Conservation (phyloP, 2,888 invertebrate species). For the Villa cingulata region DNA sequence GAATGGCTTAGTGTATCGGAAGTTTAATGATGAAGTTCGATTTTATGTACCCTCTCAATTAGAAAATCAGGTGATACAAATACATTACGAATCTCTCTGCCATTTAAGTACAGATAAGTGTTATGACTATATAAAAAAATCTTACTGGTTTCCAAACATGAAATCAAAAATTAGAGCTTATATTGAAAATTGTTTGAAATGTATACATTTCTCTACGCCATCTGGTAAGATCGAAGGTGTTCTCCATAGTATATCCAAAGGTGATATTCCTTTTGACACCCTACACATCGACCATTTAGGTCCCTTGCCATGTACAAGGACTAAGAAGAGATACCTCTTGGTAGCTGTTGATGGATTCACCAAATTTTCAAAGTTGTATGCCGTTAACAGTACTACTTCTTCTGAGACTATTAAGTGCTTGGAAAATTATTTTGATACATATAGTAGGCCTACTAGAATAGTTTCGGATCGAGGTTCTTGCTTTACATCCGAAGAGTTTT, state of each 20-base stretch:
- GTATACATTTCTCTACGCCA: background rate
- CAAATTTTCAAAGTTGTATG: background rate
- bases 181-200: conserved; percentile 1
- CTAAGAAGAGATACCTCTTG: background rate
- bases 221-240: background rate
- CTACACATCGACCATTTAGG: background rate
- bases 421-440: too few species aligned
- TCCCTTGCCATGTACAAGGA: conserved; percentile 5
- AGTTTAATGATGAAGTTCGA: background rate
- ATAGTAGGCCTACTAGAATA: too few species aligned
- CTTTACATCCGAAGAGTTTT: too few species aligned
- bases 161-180: conserved; percentile 8
- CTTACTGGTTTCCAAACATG: conserved; percentile 6
- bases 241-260: conserved; percentile 2
- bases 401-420: background rate
- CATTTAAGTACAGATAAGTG: conserved; percentile 16
- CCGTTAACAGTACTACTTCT: conserved; percentile 11
- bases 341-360: background rate
- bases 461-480: too few species aligned
- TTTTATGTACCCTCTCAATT: conserved; percentile 16
- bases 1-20: conserved; percentile 9
- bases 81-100: conserved; percentile 17
- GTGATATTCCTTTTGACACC: background rate
- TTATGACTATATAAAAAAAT: background rate
- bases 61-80: conserved; percentile 15